Percentiles rank a stretch among this genome's conserved stretches.
phyloP scores from a whole-genome alignment of 1,140 invertebrate genomes.

The Chelonus insularis region DNA sequence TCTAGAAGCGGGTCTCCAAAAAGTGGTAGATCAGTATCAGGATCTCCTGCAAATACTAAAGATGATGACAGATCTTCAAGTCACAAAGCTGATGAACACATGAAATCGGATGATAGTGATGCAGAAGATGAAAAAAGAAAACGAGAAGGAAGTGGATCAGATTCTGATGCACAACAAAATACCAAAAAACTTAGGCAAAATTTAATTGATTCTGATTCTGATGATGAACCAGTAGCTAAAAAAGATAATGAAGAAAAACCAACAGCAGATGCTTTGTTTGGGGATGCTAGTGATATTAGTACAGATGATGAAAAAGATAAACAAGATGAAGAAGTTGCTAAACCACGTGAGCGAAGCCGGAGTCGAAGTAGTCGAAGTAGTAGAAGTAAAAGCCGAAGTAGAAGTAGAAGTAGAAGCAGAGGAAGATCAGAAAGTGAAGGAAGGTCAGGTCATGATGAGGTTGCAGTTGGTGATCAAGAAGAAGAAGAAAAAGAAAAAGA shows the following conservation, averaged over 20 bases:
- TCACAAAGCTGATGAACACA: neutral
- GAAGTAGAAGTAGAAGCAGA: slow-evolving; percentile 44
- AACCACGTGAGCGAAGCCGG: slow-evolving; percentile 32
- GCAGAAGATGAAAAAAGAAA: slow-evolving; percentile 35
- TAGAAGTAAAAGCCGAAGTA: slow-evolving; percentile 49
- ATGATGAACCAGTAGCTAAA: slow-evolving; percentile 47
- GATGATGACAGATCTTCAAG: slow-evolving; percentile 21
- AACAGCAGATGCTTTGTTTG: slow-evolving; percentile 84
- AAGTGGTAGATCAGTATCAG: slow-evolving; percentile 47
- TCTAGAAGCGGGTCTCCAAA: slow-evolving; percentile 46
- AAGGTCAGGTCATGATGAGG: slow-evolving; percentile 50
- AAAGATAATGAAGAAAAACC: slow-evolving; percentile 59
- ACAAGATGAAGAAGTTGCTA: slow-evolving; percentile 42
- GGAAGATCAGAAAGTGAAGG: slow-evolving; percentile 47
- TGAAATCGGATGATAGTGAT: slow-evolving; percentile 37
- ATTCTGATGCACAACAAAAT: slow-evolving; percentile 39
- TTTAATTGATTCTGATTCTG: slow-evolving; percentile 62
- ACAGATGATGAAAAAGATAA: slow-evolving; percentile 72
- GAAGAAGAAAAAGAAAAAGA: slow-evolving; percentile 69
- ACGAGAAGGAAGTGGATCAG: slow-evolving; percentile 46
- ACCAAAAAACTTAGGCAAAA: slow-evolving; percentile 50
- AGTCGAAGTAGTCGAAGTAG: slow-evolving; percentile 47
- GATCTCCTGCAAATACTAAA: slow-evolving; percentile 45
- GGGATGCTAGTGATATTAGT: slow-evolving; percentile 91
- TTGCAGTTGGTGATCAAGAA: slow-evolving; percentile 55